Evolutionary conservation across 2,113 vertebrate species (phyloP).

Genomic region (Varanus salvator): DNA sequence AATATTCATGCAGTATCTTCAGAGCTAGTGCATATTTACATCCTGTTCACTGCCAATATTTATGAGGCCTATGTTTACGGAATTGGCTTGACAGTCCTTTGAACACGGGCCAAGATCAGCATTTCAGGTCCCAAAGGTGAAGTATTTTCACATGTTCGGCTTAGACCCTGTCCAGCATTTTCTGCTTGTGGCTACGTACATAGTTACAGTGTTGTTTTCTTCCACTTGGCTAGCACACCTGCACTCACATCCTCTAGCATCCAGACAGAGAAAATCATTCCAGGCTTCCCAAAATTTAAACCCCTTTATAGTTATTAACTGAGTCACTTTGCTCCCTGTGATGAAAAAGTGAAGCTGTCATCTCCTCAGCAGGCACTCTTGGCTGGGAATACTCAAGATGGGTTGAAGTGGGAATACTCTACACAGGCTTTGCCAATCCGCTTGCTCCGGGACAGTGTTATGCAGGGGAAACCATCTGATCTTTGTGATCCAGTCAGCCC

Average conservation of each 20-base stretch:
- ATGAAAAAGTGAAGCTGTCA: neutral
- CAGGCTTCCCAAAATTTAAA: neutral
- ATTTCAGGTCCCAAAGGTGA: neutral
- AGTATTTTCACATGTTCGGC: no score
- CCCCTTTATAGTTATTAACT: neutral
- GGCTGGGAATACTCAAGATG: neutral
- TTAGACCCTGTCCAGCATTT: neutral
- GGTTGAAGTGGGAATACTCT: neutral
- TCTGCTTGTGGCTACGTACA: neutral
- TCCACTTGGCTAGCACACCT: neutral
- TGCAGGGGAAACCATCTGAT: neutral
- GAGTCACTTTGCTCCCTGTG: neutral
- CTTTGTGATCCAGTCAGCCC: neutral
- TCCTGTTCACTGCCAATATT: neutral
- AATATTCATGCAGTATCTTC: neutral
- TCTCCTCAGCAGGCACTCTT: neutral
- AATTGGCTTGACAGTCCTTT: neutral
- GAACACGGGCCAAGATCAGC: no score
- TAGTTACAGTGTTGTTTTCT: neutral
- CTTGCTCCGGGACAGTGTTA: no score
- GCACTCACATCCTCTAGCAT: neutral
- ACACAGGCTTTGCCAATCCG: neutral
- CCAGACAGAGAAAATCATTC: neutral
- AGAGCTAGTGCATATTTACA: neutral
- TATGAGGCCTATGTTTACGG: neutral